These are phyloP conservation scores for Neostethus bicornis DNA, from an alignment of 2,797 vertebrate genomes.

Conservation along the genomic window DNA sequence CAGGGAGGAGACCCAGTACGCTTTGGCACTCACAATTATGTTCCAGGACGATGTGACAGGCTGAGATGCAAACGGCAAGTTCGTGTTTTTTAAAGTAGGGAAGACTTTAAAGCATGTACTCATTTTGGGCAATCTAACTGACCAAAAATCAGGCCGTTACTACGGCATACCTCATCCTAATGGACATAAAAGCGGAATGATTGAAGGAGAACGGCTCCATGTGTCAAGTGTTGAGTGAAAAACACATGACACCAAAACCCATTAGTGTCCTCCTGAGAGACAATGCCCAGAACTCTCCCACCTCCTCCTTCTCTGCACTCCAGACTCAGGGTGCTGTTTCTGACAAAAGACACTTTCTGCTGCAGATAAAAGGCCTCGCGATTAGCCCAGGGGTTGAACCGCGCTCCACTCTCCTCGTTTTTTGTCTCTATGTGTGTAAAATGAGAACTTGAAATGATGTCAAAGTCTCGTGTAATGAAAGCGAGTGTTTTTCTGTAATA, in stretches of 20 bases:
- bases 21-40: too few species aligned
- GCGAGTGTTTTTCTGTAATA: slow-evolving; percentile 62
- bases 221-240: slow-evolving; percentile 88
- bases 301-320: slow-evolving; percentile 41
- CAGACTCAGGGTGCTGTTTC: slow-evolving; percentile 66
- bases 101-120: slow-evolving; percentile 52
- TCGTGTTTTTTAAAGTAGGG: slow-evolving; percentile 28
- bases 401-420: slow-evolving; percentile 74
- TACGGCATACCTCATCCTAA: slow-evolving; percentile 82
- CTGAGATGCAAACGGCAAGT: slow-evolving; percentile 33
- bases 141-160: slow-evolving; percentile 77
- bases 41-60: slow-evolving; percentile 24
- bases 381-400: slow-evolving; percentile 87
- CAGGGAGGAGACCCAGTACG: too few species aligned
- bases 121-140: slow-evolving; percentile 76
- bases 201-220: slow-evolving; percentile 83
- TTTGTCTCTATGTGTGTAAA: slow-evolving; percentile 52
- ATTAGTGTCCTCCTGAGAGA: slow-evolving; percentile 89
- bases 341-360: slow-evolving; percentile 82
- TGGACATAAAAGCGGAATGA: slow-evolving; percentile 87
- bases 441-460: slow-evolving; percentile 77
- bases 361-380: slow-evolving; percentile 83
- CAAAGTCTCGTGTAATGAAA: slow-evolving; percentile 75
- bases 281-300: slow-evolving; percentile 86
- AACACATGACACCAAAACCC: slow-evolving; percentile 89